A percentile compares a stretch with the other conserved stretches of the same genome.
Conservation (phyloP, 1,140 invertebrate species). For the Danaus plexippus region DNA sequence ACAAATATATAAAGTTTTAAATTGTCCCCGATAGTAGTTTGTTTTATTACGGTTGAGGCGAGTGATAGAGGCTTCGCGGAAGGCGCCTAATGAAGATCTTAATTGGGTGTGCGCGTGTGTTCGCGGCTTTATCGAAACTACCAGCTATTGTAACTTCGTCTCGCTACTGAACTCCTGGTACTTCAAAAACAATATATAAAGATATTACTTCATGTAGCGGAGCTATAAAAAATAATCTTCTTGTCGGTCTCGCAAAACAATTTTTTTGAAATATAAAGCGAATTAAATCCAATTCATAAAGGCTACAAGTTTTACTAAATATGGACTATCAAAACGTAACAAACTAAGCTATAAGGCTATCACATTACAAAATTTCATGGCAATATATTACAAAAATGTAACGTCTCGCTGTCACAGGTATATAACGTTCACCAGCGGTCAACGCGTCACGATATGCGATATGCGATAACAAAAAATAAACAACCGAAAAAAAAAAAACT, state of each 20-base stretch:
- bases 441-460: conserved; percentile 23
- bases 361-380: conserved; percentile 11
- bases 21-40: background rate
- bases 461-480: conserved; percentile 26
- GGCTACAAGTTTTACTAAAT: no score
- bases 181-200: no score
- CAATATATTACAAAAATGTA: conserved; percentile 19
- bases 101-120: conserved; percentile 56
- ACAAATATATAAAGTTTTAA: no score
- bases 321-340: no score
- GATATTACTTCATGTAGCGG: no score
- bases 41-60: conserved; percentile 19
- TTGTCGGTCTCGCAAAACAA: no score
- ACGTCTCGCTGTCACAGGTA: conserved; percentile 15
- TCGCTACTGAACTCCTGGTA: conserved; percentile 8
- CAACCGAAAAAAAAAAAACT: conserved; percentile 15
- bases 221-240: no score
- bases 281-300: no score
- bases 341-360: conserved; percentile 13
- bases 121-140: conserved; percentile 35
- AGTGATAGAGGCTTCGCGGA: conserved; percentile 43
- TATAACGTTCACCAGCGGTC: conserved; percentile 10
- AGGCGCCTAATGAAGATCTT: conserved; percentile 62
- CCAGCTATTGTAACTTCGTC: conserved; percentile 12
- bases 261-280: no score